Conservation (phyloP, 2,888 invertebrate genomes). For the Callyntrura guangdongensis region DNA sequence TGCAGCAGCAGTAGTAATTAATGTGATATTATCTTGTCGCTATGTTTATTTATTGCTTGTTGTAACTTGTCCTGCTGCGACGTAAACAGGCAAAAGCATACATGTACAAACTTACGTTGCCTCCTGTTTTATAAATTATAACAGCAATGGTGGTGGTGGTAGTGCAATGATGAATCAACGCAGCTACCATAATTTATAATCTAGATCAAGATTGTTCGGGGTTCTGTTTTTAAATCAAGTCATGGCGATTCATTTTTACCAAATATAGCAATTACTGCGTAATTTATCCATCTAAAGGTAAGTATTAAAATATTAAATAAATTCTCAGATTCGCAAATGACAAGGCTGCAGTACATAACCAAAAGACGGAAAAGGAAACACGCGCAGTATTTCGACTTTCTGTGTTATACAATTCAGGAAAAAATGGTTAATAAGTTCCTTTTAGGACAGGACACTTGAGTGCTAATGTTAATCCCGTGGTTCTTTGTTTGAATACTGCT, state of each 20-base stretch:
- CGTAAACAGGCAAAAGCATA: not conserved
- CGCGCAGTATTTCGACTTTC: not conserved
- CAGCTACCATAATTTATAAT: conserved; percentile 14
- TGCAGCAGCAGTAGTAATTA: not conserved
- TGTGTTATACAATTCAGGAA: not conserved
- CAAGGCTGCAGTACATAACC: not conserved
- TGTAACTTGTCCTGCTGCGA: not conserved
- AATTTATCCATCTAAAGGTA: not conserved
- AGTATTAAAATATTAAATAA: conserved; percentile 27
- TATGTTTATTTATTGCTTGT: not conserved
- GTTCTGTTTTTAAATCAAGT: conserved; percentile 20
- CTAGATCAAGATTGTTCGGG: conserved; percentile 35
- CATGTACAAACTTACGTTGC: not conserved
- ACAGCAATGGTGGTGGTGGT: not conserved
- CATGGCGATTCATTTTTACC: conserved; percentile 10
- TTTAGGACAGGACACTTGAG: not conserved
- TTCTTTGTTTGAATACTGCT: not conserved
- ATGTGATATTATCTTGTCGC: conserved; percentile 5
- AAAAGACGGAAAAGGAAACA: conserved; percentile 33
- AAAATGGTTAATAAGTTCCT: conserved; percentile 1
- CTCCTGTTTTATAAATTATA: not conserved
- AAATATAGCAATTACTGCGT: not conserved
- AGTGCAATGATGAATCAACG: not conserved
- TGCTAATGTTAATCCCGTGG: not conserved
- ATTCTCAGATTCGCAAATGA: not conserved